Conservation (phyloP, 2,797 vertebrate species). For the Limnodromus scolopaceus region DNA sequence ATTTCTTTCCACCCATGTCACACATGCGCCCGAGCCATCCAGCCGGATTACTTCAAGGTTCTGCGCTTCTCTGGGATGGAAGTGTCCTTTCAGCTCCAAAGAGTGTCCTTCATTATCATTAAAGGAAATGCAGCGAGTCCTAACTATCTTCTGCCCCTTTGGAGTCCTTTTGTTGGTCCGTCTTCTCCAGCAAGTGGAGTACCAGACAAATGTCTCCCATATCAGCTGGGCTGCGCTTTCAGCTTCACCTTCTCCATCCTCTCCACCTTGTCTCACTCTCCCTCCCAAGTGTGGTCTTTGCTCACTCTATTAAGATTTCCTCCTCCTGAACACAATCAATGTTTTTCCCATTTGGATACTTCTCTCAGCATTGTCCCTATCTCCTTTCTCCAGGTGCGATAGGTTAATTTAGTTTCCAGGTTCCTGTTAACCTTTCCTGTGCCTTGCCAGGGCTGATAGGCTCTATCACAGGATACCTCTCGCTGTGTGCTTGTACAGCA, state of each 20-base stretch:
- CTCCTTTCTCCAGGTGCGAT: slow-evolving; percentile 1
- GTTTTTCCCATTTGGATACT: background rate
- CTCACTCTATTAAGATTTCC: background rate
- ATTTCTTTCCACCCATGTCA: background rate
- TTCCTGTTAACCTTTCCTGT: slow-evolving; percentile 51
- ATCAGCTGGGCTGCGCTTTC: fast-evolving
- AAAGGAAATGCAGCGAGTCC: background rate
- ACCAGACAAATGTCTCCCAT: background rate
- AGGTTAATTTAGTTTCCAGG: slow-evolving; percentile 57
- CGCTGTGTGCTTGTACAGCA: background rate
- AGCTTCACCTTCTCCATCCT: background rate
- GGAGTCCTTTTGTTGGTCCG: background rate
- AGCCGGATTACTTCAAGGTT: background rate
- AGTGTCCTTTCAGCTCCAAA: background rate
- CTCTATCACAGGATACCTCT: slow-evolving; percentile 29
- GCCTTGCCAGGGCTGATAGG: slow-evolving; percentile 35
- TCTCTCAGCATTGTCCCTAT: slow-evolving; percentile 40
- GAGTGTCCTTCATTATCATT: background rate
- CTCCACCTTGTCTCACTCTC: background rate
- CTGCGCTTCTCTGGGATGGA: background rate
- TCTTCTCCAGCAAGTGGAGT: background rate
- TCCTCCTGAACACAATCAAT: background rate
- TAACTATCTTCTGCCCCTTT: background rate
- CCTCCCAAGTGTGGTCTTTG: background rate
- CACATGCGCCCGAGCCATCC: fast-evolving